Evolutionary conservation across 2,888 invertebrate genomes (phyloP).

Genomic region (Chrysolina haemoptera): DNA sequence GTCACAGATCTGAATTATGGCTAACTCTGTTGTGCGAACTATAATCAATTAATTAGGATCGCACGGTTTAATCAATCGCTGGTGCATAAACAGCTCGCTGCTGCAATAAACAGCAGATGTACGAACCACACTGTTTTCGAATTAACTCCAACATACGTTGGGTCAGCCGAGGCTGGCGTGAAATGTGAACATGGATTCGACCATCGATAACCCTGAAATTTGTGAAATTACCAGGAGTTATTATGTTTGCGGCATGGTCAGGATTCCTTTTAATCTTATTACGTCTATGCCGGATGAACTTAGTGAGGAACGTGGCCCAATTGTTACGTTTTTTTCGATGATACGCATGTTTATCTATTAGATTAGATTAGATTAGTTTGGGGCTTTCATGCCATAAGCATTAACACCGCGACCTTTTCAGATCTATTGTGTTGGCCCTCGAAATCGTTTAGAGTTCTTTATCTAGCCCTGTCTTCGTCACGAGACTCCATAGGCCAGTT

Average conservation of each 20-base stretch:
- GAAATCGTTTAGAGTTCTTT: too few relatives aligned
- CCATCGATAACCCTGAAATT: neutral
- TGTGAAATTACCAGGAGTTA: neutral
- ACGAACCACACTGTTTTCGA: conserved; percentile 10
- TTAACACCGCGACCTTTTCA: too few relatives aligned
- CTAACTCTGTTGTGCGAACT: conserved; percentile 45
- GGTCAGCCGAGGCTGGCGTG: neutral
- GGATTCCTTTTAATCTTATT: too few relatives aligned
- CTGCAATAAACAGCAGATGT: conserved; percentile 17
- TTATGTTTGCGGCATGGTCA: neutral
- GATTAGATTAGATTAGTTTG: too few relatives aligned
- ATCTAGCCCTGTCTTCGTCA: too few relatives aligned
- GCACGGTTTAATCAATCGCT: conserved; percentile 52
- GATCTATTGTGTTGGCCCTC: too few relatives aligned
- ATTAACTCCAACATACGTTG: conserved; percentile 14
- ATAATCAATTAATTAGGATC: conserved; percentile 53
- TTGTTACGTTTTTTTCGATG: too few relatives aligned
- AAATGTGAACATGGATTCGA: conserved; percentile 2
- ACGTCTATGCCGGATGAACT: too few relatives aligned
- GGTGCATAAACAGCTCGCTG: conserved; percentile 30
- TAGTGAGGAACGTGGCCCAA: too few relatives aligned
- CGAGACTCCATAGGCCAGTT: too few relatives aligned
- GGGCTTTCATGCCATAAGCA: too few relatives aligned
- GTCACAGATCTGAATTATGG: conserved; percentile 41
- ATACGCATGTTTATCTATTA: too few relatives aligned